Evolutionary conservation across 2,888 invertebrate species (phyloP), one percentile per base, ranked within the genome.

Genomic region (Erynnis tages): DNA sequence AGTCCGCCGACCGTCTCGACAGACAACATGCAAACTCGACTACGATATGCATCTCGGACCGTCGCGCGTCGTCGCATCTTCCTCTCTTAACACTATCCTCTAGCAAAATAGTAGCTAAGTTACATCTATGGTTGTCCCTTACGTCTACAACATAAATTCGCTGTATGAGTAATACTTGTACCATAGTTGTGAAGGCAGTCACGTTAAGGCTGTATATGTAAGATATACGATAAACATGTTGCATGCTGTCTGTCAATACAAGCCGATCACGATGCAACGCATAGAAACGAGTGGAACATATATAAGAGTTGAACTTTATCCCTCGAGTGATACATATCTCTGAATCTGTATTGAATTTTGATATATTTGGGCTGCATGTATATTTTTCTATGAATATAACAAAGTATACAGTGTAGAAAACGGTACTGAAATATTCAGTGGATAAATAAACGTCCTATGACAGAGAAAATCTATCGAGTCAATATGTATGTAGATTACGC

Each of bases 81-180:
- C 5, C 29, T 32, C 40, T 21, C 25, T 37, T 38, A 17, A 21
- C 30, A 19, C 27, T 45, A 45, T 27, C 37, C 37, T 17, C 30
- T 48, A 38, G 40, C 30, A 23, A 16, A 23, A 32, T 41, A 16
- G 40, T 48, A 21, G 21, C 30, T 32, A 25, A 32, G 23, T 37
- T 17, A 49, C 34, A 34, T 27, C 37, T 41, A 41, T 49, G 41
- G 49, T 41, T 34, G 16, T 34, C 49, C 16, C 49, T 49, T 49
- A 49, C 49, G 34, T 19, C 49, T 52, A 52, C 50, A 43, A 27
- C 50, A 34, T 27, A 16, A 27, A 52, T 54, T 58, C 55, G 55
- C 61, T 56, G 61, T 54, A 56, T 54, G 45, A 54, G 56, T 61
- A 52, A 47, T 57, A 57, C 48, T 60, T 56, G 56, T 56, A 56